phyloP scores from a whole-genome alignment of 2,797 vertebrate genomes.

The Odontamblyopus rebecca region DNA sequence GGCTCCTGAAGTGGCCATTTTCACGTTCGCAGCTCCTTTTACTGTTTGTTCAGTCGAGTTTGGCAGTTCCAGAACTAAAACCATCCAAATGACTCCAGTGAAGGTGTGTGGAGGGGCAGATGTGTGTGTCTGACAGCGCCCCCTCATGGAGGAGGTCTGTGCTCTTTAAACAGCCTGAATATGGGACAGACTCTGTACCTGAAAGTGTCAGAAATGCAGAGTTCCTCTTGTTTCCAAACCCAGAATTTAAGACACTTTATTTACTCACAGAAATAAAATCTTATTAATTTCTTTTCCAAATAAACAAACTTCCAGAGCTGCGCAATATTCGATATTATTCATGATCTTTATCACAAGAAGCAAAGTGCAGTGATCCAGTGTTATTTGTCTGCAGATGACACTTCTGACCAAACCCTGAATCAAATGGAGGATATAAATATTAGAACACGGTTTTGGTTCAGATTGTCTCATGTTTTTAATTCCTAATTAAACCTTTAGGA shows the following conservation, averaged over 20 bases:
- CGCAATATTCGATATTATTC: neutral
- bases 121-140: no score
- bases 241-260: constrained; percentile 18
- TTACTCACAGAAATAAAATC: constrained; percentile 48
- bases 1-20: no score
- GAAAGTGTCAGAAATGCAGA: constrained; percentile 50
- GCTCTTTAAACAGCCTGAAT: constrained; percentile 7
- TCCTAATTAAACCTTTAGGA: neutral
- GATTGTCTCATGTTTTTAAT: neutral
- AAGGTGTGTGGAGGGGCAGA: no score
- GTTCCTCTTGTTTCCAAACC: constrained; percentile 59
- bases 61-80: no score
- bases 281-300: constrained; percentile 37
- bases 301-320: constrained; percentile 10
- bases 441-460: neutral
- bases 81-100: no score
- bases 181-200: neutral
- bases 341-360: neutral
- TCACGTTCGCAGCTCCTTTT: no score
- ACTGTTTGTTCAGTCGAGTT: no score
- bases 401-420: no score
- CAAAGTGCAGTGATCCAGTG: neutral
- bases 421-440: no score
- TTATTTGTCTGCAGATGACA: neutral
- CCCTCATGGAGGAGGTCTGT: constrained; percentile 62